Evolutionary conservation across 2,113 vertebrate species (phyloP), one percentile per base, ranked within the genome.

Genomic region (Xenus cinereus): DNA sequence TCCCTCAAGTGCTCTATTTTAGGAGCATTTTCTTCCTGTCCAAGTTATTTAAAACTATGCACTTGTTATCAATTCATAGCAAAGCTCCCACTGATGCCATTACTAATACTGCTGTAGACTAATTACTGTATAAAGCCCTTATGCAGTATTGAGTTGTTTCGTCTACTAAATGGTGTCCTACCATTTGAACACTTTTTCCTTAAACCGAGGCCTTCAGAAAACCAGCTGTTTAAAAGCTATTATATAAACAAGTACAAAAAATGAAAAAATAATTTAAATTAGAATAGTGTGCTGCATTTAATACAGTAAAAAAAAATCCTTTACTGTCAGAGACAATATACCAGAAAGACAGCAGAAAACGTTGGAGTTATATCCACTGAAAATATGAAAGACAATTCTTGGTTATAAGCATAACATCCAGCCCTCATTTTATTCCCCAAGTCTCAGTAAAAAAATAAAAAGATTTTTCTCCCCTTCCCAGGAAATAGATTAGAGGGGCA

Each of bases 401-500:
- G 41, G 88, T 92, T 95, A 91, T 88, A 72, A 93, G 78, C 73
- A 43, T 39, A 53, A 82, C 82, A 94, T 85, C 72, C 72, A 89
- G 54, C 90, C 76, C 83, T 92, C 72, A 87, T 82, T 95, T 96
- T 95, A 92, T 95, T 87, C 77, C 46, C 88, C 72, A 88, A 88
- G 67, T 92, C 75, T 94, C 59, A 53, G 77, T 91, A 95, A 84
- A 97, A 96, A 68, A 88, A 94, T 60, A 94, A 96, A 96, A 88
- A 95, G 64, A 91, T 87, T 87, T 93, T 85, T 59, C 90, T 53
- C 20, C 23, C 43, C 71, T 87, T 90, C 95, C 87, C 78, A 96
- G 68, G 78, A 95, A 97, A 96, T 22, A 92, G 97, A 97, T 97
- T 97, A 97, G 97, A 94, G 78, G 95, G 81, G 89, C 94, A 98